Evolutionary conservation across 2,888 invertebrate species (phyloP).

Genomic region (Brenthis hecate): DNA sequence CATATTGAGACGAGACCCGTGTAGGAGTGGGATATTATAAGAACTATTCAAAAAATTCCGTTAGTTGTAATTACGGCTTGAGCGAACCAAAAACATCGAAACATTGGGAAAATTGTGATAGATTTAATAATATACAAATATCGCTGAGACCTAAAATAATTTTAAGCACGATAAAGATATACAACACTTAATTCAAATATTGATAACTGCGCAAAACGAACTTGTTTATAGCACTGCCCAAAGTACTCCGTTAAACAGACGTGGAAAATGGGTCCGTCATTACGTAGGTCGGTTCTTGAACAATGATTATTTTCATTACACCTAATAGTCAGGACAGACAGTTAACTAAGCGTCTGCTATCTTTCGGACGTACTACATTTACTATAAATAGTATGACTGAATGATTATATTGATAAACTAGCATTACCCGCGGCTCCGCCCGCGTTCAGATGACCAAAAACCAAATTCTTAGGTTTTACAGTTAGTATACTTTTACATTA

Average conservation of each 20-base stretch:
- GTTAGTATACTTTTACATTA: too few relatives aligned
- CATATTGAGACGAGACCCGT: too few relatives aligned
- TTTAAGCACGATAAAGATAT: background rate
- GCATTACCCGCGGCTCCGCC: too few relatives aligned
- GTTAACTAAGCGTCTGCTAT: slow-evolving; percentile 38
- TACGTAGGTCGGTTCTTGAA: slow-evolving; percentile 44
- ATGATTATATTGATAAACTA: too few relatives aligned
- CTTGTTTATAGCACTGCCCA: slow-evolving; percentile 41
- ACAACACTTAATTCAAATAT: background rate
- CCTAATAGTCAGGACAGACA: slow-evolving; percentile 45
- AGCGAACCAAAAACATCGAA: too few relatives aligned
- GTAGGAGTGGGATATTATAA: too few relatives aligned
- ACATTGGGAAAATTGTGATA: too few relatives aligned
- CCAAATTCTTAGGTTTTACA: too few relatives aligned
- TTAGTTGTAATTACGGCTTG: too few relatives aligned
- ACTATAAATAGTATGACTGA: too few relatives aligned
- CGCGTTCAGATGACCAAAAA: too few relatives aligned
- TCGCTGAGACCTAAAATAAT: slow-evolving; percentile 8
- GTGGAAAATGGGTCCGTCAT: slow-evolving; percentile 46
- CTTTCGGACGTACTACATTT: background rate
- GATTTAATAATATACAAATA: background rate
- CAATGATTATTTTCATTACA: slow-evolving; percentile 47
- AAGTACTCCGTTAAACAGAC: slow-evolving; percentile 39
- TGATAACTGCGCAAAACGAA: background rate
- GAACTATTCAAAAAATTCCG: too few relatives aligned